Conservation (phyloP, 2,888 invertebrate species). For the Plagiodera versicolora region DNA sequence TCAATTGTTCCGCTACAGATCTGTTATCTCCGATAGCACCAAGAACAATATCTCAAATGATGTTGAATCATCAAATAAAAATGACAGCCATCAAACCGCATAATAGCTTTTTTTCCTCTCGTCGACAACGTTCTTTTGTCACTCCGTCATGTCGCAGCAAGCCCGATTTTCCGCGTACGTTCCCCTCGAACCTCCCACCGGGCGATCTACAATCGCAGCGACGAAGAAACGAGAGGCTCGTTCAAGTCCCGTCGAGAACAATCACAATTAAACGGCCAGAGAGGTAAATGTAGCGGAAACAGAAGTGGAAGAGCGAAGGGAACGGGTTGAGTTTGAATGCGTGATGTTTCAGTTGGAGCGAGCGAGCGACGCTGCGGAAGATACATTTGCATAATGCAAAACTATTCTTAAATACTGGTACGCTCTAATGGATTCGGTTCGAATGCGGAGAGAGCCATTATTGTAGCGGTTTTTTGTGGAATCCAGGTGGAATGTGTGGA, state of each 20-base stretch:
- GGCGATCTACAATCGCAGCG: slow-evolving; percentile 40
- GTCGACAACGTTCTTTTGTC: not conserved
- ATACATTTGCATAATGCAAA: slow-evolving; percentile 48
- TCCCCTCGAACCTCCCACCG: slow-evolving; percentile 26
- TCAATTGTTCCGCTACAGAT: too few relatives aligned
- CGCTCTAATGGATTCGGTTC: slow-evolving; percentile 28
- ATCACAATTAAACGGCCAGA: slow-evolving; percentile 48
- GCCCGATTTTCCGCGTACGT: slow-evolving; percentile 15
- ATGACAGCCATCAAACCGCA: not conserved
- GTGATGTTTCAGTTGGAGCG: slow-evolving; percentile 37
- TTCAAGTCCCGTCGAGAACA: slow-evolving; percentile 45
- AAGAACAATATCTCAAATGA: not conserved
- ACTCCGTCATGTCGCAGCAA: not conserved
- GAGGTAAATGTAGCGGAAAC: slow-evolving; percentile 47
- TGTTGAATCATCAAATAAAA: not conserved
- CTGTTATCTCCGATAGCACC: not conserved
- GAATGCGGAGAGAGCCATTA: slow-evolving; percentile 21
- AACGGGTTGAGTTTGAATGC: slow-evolving; percentile 38
- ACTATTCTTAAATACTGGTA: slow-evolving; percentile 35
- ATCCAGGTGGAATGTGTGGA: slow-evolving; percentile 13
- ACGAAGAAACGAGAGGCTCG: slow-evolving; percentile 39
- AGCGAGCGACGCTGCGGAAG: slow-evolving; percentile 41
- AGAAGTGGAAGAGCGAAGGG: slow-evolving; percentile 31
- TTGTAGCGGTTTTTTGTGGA: slow-evolving; percentile 26
- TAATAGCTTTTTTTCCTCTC: not conserved